These are phyloP conservation scores for Aporophyla nigra DNA, from an alignment of 2,888 invertebrate species.

Conservation along the genomic window DNA sequence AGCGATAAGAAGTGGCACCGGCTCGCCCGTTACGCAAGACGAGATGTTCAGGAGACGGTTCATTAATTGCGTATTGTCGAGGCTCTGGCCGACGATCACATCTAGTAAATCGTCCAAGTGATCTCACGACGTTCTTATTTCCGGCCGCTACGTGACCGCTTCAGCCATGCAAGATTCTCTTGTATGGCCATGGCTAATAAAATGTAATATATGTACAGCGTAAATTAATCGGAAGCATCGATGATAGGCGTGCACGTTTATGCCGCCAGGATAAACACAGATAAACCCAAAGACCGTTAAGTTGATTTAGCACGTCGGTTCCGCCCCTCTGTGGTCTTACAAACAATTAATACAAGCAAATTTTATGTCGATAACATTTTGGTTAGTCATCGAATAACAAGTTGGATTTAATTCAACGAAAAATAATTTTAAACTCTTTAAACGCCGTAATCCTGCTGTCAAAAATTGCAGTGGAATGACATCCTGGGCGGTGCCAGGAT, in stretches of 20 bases:
- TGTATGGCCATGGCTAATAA: conserved; percentile 77
- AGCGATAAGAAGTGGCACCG: conserved; percentile 82
- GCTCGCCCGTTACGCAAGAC: conserved; percentile 81
- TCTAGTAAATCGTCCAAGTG: conserved; percentile 76
- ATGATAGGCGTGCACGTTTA: conserved; percentile 81
- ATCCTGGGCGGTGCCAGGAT: conserved; percentile 66
- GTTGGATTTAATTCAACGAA: neutral
- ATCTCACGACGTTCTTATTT: conserved; percentile 80
- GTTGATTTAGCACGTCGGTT: conserved; percentile 80
- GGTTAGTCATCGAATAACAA: neutral
- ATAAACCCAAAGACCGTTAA: conserved; percentile 80
- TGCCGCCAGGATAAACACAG: conserved; percentile 84
- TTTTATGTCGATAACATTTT: conserved; percentile 6
- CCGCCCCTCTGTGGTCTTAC: conserved; percentile 68
- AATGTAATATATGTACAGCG: conserved; percentile 71
- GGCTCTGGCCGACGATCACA: conserved; percentile 77
- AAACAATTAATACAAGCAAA: conserved; percentile 43
- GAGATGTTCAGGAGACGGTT: conserved; percentile 74
- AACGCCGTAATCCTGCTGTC: conserved; percentile 12
- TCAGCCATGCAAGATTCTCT: conserved; percentile 66
- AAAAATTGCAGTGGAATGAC: conserved; percentile 48
- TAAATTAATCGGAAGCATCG: conserved; percentile 85
- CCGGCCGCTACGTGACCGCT: conserved; percentile 70
- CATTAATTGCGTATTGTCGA: conserved; percentile 87
- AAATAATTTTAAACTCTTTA: neutral